These are phyloP conservation scores for Anas platyrhynchos DNA, from an alignment of 2,113 vertebrate species.

Conservation along the genomic window DNA sequence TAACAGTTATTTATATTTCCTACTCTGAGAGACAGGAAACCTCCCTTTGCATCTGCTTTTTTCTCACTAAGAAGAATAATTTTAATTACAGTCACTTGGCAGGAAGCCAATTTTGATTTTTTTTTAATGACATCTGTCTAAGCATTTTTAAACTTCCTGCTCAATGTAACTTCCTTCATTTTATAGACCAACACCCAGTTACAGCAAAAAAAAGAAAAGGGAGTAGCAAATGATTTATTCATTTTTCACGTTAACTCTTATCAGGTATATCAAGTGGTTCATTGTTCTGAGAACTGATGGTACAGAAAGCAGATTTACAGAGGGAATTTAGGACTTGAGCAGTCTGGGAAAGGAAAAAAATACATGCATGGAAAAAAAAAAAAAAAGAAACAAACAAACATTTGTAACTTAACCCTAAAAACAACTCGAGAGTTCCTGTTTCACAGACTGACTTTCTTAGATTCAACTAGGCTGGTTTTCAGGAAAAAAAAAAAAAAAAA, in stretches of 20 bases:
- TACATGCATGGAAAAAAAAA: background rate
- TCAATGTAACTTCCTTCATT: slow-evolving; percentile 67
- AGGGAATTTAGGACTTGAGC: slow-evolving; percentile 44
- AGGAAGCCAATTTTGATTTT: slow-evolving; percentile 55
- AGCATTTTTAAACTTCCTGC: slow-evolving; percentile 71
- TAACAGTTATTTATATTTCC: slow-evolving; percentile 66
- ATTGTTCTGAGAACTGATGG: slow-evolving; percentile 58
- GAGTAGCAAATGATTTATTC: slow-evolving; percentile 52
- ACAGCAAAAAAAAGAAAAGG: slow-evolving; percentile 47
- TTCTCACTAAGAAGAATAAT: slow-evolving; percentile 67
- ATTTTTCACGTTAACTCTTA: slow-evolving; percentile 58
- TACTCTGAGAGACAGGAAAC: slow-evolving; percentile 67
- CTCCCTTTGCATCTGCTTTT: slow-evolving; percentile 69
- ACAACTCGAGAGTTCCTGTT: background rate
- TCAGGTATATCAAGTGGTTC: slow-evolving; percentile 54
- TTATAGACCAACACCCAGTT: slow-evolving; percentile 65
- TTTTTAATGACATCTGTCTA: slow-evolving; percentile 68
- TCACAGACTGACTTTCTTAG: background rate
- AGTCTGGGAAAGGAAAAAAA: background rate
- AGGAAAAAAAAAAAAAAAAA: background rate
- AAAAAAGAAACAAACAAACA: background rate
- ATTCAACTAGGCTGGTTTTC: background rate
- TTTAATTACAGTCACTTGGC: slow-evolving; percentile 71
- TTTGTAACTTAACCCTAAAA: slow-evolving; percentile 57
- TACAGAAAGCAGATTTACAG: slow-evolving; percentile 54